Conservation (phyloP, 2,797 vertebrate genomes). For the Lateolabrax maculatus region DNA sequence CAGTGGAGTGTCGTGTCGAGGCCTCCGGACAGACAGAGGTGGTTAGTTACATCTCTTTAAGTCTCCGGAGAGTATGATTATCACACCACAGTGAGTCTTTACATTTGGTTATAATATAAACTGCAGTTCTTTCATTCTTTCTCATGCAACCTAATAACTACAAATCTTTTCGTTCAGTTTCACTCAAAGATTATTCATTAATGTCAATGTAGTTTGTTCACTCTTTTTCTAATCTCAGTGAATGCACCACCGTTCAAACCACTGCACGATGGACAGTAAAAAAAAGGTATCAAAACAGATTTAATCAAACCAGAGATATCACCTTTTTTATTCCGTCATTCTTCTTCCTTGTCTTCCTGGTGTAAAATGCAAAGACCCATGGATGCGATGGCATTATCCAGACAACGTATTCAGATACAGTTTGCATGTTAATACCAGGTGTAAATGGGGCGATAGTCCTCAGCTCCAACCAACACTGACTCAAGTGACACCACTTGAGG, state of each 20-base stretch:
- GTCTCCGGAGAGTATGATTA: constrained; percentile 25
- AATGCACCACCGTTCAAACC: not conserved
- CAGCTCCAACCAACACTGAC: no score
- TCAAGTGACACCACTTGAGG: no score
- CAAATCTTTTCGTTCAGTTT: not conserved
- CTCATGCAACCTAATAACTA: not conserved
- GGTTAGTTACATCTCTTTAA: constrained; percentile 35
- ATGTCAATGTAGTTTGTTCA: not conserved
- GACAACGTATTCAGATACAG: no score
- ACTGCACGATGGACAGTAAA: no score
- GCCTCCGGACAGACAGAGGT: not conserved
- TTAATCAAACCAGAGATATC: not conserved
- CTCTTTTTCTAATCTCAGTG: not conserved
- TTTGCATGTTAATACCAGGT: no score
- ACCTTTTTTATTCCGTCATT: no score
- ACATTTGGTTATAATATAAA: not conserved
- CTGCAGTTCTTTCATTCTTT: not conserved
- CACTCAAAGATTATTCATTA: not conserved
- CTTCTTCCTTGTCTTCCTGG: not conserved
- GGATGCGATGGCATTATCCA: no score
- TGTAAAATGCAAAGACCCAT: no score
- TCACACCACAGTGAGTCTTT: not conserved
- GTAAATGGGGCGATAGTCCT: no score
- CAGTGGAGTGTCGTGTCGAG: not conserved
- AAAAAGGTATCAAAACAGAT: no score